Evolutionary conservation across 2,113 vertebrate species (phyloP).

Genomic region (Phrynosoma platyrhinos): DNA sequence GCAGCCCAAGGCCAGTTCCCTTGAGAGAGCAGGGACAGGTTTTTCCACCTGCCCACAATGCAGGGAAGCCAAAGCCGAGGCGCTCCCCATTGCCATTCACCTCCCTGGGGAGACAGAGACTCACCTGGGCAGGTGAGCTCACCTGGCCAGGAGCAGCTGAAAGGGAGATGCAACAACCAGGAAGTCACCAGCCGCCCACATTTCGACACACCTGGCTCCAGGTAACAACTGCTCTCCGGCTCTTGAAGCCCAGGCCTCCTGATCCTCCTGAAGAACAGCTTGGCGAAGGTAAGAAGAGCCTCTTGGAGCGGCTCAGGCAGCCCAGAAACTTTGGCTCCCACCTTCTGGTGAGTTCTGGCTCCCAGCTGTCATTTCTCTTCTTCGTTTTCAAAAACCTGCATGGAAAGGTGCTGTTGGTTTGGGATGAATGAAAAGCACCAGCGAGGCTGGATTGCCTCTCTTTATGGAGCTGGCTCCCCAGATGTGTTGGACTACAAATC

Average conservation of each 20-base stretch:
- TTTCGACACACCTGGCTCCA: neutral
- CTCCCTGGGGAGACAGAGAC: neutral
- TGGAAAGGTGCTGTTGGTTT: too few relatives aligned
- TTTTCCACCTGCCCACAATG: neutral
- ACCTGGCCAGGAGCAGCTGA: neutral
- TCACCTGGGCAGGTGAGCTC: slow-evolving; percentile 1
- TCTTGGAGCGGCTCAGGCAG: neutral
- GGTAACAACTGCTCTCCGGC: slow-evolving; percentile 25
- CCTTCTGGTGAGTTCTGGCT: neutral
- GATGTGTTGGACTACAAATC: too few relatives aligned
- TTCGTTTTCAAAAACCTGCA: too few relatives aligned
- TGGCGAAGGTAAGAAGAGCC: neutral
- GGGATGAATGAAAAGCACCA: too few relatives aligned
- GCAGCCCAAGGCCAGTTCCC: too few relatives aligned
- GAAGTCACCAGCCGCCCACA: too few relatives aligned
- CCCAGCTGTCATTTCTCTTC: too few relatives aligned
- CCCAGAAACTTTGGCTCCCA: slow-evolving; percentile 7
- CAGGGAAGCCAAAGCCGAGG: neutral
- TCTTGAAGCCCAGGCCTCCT: neutral
- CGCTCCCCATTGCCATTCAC: neutral
- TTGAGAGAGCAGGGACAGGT: too few relatives aligned
- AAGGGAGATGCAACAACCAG: neutral
- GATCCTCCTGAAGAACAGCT: neutral
- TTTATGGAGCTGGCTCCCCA: too few relatives aligned
- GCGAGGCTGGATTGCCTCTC: too few relatives aligned